phyloP scores from a whole-genome alignment of 2,888 invertebrate species.

The Heliconius erato region DNA sequence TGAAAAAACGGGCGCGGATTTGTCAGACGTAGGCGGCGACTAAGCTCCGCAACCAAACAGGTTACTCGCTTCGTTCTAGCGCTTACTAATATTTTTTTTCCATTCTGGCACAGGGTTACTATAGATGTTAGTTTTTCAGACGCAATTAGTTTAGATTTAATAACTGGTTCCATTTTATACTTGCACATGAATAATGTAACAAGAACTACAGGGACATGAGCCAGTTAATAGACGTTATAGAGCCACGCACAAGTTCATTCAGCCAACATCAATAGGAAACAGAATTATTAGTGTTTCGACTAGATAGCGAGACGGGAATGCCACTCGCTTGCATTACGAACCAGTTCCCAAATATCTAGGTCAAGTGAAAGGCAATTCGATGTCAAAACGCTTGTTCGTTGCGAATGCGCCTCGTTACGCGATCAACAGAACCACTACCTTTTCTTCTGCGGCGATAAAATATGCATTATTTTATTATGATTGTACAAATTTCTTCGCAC shows the following conservation, averaged over 20 bases:
- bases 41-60: constrained; percentile 78
- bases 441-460: constrained; percentile 38
- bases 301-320: constrained; percentile 58
- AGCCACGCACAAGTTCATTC: constrained; percentile 39
- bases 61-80: constrained; percentile 75
- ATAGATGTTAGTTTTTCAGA: constrained; percentile 46
- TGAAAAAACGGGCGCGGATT: constrained; percentile 77
- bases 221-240: constrained; percentile 25
- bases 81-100: constrained; percentile 73
- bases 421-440: constrained; percentile 39
- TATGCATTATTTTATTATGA: background rate
- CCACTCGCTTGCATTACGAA: constrained; percentile 73
- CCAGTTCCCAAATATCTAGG: constrained; percentile 84
- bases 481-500: background rate
- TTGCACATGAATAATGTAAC: constrained; percentile 29
- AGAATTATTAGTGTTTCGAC: constrained; percentile 60
- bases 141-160: constrained; percentile 33
- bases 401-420: constrained; percentile 63
- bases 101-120: constrained; percentile 72
- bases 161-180: constrained; percentile 33
- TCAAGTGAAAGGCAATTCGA: constrained; percentile 83
- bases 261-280: constrained; percentile 55
- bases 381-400: constrained; percentile 71
- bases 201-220: constrained; percentile 3
- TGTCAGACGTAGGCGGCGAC: constrained; percentile 79